Evolutionary conservation across 2,888 invertebrate genomes (phyloP), one percentile per base, ranked within the genome.

Genomic region (Melanophora roralis): DNA sequence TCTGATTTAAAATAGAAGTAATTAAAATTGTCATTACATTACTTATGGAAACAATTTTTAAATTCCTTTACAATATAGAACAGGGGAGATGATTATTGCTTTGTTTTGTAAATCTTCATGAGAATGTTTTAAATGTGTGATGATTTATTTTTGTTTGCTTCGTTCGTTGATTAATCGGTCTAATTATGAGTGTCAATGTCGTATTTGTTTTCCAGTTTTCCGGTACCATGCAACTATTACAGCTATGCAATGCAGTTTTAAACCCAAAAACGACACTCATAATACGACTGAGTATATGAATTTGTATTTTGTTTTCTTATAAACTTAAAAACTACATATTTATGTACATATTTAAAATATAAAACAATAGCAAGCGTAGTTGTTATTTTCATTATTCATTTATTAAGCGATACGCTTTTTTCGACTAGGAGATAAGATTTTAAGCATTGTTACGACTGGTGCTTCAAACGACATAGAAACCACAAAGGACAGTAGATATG

Each of bases 401-500:
- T 38, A 59, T 84, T 85, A 88, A 81, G 89, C 85, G 81, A 89
- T 81, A 74, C 89, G 87, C 83, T 90, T 91, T 85, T 90, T 90
- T 85, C 90, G 88, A 86, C 92, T 92, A 62, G 93, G 93, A 8
- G 92, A 90, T 47, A 93, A 84, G 81, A 94, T 93, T 90, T 95
- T 95, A 51, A 96, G 91, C 93, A 96, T 94, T 77, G 95, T 94
- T 83, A 96, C 96, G 64, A 95, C 93, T 53, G 96, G 96, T 55
- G 96, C 96, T 89, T 96, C 96, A 89, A 96, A 96, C 0, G 95
- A 93, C 75, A 96, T 90, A 1, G 96, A 96, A 71, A 96, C 92
- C 57, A 95, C 88, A 88, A 96, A 95, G 11, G 96, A 94, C 27
- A 96, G 88, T 76, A 93, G 90, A 88, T 95, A 96, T 0, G 96